Base-by-base conservation (phyloP, 2,113 vertebrate species). In the Tylochromis polylepis region DNA sequence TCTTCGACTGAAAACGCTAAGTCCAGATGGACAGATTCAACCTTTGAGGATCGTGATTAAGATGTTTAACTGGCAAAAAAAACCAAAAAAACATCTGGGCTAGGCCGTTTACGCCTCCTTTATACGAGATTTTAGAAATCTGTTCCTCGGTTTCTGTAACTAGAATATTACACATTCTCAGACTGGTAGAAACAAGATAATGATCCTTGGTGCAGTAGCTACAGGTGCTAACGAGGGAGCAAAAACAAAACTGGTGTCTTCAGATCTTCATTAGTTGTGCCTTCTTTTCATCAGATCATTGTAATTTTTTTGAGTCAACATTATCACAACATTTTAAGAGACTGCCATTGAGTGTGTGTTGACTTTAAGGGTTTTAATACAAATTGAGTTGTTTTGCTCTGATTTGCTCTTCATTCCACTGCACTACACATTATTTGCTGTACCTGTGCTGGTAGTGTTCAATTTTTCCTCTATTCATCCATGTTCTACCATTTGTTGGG, bases 211-310 rank as follows among this genome's bases (percentile, higher is more conserved):
- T 83, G 16, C 43, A 62, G 81, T 22, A 43, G 60, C 53, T 81
- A 27, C 83, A 60, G 82, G 84, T 82, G 78, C 80, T 88, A 82
- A 70, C 59, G 38, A 43, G 82, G 62, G 79, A 95, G 91, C 85
- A 57, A 65, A 87, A 81, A 80, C 79, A 49, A 88, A 86, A 83
- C 85, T 78, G 78, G 87, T 90, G 92, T 94, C 90, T 91, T 95
- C 92, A 90, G 90, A 90, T 82, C 86, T 91, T 94, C 89, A 95
- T 92, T 90, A 91, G 91, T 91, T 94, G 95, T 96, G 96, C 96
- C 95, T 96, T 91, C 94, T 95, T 91, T 94, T 93, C 90, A 89
- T 93, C 72, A 27, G 11, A 83, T 95, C 72, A 60, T 84, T 29
- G 51, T 60, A 49, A 87, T 70, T 79, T 87, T 91, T 75, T 65